Evolutionary conservation across 2,113 vertebrate species (phyloP).

Genomic region (Morone chrysops): DNA sequence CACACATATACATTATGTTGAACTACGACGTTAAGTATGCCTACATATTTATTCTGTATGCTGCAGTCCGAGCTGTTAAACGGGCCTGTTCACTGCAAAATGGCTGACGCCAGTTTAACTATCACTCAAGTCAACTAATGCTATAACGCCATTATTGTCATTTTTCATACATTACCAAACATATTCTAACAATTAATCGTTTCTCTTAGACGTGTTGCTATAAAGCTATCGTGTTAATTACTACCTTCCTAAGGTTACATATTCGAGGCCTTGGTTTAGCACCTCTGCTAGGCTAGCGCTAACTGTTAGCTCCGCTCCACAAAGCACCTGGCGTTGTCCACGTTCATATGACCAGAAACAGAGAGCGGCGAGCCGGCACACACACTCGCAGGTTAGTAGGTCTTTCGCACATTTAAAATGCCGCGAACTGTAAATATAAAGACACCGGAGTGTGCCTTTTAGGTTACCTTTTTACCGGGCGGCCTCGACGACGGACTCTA

Average conservation of each 20-base stretch:
- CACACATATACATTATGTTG: too few species aligned
- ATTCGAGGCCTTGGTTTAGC: accelerated
- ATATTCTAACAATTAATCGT: background rate
- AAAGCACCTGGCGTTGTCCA: background rate
- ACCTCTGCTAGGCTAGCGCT: background rate
- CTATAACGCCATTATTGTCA: background rate
- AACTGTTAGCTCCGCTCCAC: slow-evolving; percentile 13
- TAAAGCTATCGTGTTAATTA: accelerated
- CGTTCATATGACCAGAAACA: background rate
- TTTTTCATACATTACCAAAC: background rate
- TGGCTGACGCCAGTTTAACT: slow-evolving; percentile 8
- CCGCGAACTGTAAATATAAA: accelerated
- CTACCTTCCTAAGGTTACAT: accelerated
- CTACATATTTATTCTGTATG: background rate
- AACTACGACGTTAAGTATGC: too few species aligned
- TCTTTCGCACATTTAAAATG: background rate
- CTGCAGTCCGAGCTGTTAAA: background rate
- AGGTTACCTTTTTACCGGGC: slow-evolving; percentile 5
- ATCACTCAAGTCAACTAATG: too few species aligned
- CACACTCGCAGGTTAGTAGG: accelerated
- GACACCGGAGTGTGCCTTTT: accelerated
- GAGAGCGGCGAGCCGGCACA: accelerated
- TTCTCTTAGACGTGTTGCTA: accelerated
- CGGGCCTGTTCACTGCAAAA: slow-evolving; percentile 1
- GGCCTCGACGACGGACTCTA: background rate